phyloP scores from a whole-genome alignment of 1,140 invertebrate species.

The Muscidifurax raptorellus region DNA sequence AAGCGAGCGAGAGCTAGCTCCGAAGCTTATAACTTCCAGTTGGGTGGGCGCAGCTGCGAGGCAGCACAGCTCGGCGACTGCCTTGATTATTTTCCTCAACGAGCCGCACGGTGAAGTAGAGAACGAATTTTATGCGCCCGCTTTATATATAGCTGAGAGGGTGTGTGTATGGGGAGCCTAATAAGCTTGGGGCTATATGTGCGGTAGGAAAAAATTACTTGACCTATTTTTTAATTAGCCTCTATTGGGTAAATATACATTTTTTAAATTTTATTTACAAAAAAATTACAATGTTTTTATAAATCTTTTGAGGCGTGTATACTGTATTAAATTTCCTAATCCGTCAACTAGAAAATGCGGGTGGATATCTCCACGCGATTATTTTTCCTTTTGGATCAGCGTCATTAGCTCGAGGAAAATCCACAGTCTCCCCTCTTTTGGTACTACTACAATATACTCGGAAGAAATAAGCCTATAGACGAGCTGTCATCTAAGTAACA shows the following conservation, averaged over 20 bases:
- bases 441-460: not conserved
- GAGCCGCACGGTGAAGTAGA: not conserved
- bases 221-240: not conserved
- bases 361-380: too few species aligned
- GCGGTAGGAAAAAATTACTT: not conserved
- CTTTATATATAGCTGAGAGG: not conserved
- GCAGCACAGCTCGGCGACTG: not conserved
- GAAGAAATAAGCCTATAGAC: not conserved
- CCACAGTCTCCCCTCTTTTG: not conserved
- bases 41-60: not conserved
- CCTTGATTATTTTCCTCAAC: conserved; percentile 1
- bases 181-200: not conserved
- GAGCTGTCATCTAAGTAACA: not conserved
- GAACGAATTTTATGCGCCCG: not conserved
- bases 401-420: not conserved
- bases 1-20: not conserved
- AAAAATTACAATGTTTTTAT: too few species aligned
- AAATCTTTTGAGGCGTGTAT: too few species aligned
- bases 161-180: not conserved
- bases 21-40: not conserved
- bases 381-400: too few species aligned
- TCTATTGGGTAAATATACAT: not conserved
- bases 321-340: too few species aligned
- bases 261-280: not conserved
- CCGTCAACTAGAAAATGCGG: too few species aligned